Base-by-base conservation (phyloP, 2,797 vertebrate species). In the Arctocebus calabarensis region DNA sequence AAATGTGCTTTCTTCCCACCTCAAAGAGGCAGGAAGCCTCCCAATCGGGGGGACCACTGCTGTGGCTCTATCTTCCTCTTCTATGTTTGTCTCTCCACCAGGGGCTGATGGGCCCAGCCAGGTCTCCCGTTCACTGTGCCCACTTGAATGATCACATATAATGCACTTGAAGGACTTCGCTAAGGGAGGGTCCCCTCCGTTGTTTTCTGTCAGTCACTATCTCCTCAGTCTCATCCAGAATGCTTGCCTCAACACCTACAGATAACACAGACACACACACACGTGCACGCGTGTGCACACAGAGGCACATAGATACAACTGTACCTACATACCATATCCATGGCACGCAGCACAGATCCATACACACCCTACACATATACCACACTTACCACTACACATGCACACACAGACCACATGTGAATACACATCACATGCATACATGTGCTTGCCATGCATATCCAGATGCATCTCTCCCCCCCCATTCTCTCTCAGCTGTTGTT, bases 371-470 rank as follows among this genome's bases (percentile, higher is more conserved):
- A 79, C 37, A 40, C 34, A 22, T 34, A 32, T 29, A 52, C 32
- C 13, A 34, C 43, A 29, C 43, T 19, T 17, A 14, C 37, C 32
- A 29, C 23, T 0, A 0, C 82, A 23, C 1, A 1, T 32, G 27
- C 40, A 73, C 40, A 48, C 29, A 62, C 19, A 87, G 34, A 55
- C 8, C 40, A 22, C 40, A 90, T 57, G 14, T 19, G 92, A 57
- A 40, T 27, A 25, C 7, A 8, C 7, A 43, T 52, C 71, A 82
- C 74, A 83, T 16, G 27, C 45, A 5, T 13, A 32, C 20, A 32
- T 12, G 37, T 22, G 17, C 68, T n/a, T 14, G 70, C 52, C 48
- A 22, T 52, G 52, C 8, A 14, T 71, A 40, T 17, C 55, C 37
- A 68, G 61, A 59, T 52, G 40, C 66, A 48, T 34, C 12, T 16